Base-by-base conservation (phyloP, 2,888 invertebrate genomes). In the Trichopria drosophilae region DNA sequence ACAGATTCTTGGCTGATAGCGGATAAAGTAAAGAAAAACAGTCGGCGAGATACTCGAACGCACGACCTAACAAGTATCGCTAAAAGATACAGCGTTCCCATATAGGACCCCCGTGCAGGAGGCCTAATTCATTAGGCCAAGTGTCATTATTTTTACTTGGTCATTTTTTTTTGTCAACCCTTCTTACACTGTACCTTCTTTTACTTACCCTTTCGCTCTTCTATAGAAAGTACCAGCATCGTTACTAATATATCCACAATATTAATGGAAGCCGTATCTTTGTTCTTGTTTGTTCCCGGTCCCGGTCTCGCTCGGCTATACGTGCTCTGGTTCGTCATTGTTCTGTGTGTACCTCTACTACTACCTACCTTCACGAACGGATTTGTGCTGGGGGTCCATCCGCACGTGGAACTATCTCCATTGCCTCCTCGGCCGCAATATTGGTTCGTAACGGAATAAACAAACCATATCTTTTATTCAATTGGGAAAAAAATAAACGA, bases 221-320 rank as follows among this genome's bases (percentile, higher is more conserved):
- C 67, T 68, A 71, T 71, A 66, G 64, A 71, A 67, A 67, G 61
- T 64, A 72, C 66, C 68, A 73, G 69, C 68, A 72, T 69, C 71
- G 72, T 69, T 66, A 75, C 72, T 74, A 75, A 75, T 75, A 72
- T 75, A 69, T 73, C 74, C 74, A 72, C 72, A 73, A 69, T 74
- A 75, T 75, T 75, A 75, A 75, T 75, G 72, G 72, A 73, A 75
- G 74, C 68, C 75, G 75, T 75, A 75, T 75, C 74, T 75, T 74
- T 75, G 75, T 75, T 75, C 75, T 75, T 75, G 75, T 75, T 75
- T 75, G 75, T 75, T 75, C 75, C 74, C 75, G 75, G 75, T 75
- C 75, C 75, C 75, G 75, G 60, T 62, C 74, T 75, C 74, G 73
- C 74, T 75, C 73, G 74, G 74, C 74, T 74, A 73, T 73, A 71